These are phyloP conservation scores for Cryptoprocta ferox DNA, from an alignment of 2,797 vertebrate species.

Conservation along the genomic window DNA sequence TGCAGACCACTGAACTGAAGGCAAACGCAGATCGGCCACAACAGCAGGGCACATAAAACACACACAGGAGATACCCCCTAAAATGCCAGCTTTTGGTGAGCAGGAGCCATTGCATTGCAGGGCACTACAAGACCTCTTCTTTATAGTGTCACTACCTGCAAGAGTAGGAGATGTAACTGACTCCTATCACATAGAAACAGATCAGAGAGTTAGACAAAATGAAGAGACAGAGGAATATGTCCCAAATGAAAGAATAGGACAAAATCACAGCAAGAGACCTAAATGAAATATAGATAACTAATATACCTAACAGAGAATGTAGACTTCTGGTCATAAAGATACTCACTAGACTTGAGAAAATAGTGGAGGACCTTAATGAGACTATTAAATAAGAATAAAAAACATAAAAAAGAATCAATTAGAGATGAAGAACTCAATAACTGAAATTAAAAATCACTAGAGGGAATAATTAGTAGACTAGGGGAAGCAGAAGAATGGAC, in stretches of 20 bases:
- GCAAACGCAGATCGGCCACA: neutral
- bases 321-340: neutral
- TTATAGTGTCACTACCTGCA: neutral
- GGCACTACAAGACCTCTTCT: neutral
- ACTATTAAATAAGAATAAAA: neutral
- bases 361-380: neutral
- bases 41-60: neutral
- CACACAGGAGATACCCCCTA: neutral
- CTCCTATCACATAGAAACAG: neutral
- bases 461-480: neutral
- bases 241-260: neutral
- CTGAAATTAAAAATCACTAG: neutral
- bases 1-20: neutral
- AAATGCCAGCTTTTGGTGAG: neutral
- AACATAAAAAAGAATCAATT: neutral
- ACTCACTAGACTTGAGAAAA: neutral
- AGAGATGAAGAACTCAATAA: neutral
- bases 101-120: neutral
- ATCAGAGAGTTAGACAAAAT: neutral
- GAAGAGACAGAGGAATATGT: neutral
- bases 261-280: neutral
- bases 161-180: neutral
- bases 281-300: neutral
- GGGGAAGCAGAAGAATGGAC: neutral
- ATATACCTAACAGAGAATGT: neutral